A percentile compares a stretch with the other conserved stretches of the same genome.
Evolutionary conservation across 2,888 invertebrate species (phyloP).

Genomic region (Parthenolecanium corni): DNA sequence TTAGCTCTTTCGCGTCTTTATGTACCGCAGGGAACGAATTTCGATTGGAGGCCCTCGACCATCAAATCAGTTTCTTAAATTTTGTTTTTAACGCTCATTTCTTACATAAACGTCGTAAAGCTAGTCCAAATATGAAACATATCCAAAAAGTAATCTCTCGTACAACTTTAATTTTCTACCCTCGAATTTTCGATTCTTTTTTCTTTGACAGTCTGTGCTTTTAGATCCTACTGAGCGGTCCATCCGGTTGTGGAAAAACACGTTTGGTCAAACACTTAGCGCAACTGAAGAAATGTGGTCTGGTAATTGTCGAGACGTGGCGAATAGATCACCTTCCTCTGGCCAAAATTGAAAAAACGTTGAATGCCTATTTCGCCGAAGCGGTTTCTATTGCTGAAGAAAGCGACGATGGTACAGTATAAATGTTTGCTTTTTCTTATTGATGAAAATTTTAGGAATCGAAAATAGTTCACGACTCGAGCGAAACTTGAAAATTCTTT

Average conservation of each 20-base stretch:
- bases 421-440: not conserved
- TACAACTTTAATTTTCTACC: not conserved
- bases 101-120: not conserved
- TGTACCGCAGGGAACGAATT: not conserved
- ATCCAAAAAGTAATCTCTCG: not conserved
- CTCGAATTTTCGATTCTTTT: not conserved
- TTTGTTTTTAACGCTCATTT: not conserved
- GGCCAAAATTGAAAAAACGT: slow-evolving; percentile 44
- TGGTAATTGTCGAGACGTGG: slow-evolving; percentile 41
- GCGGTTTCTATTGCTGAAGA: slow-evolving; percentile 37
- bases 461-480: no score
- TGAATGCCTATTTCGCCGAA: slow-evolving; percentile 42
- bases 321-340: slow-evolving; percentile 42
- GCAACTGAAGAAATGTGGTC: slow-evolving; percentile 40
- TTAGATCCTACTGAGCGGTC: slow-evolving; percentile 43
- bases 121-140: not conserved
- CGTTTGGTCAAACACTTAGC: slow-evolving; percentile 44
- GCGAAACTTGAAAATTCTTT: no score
- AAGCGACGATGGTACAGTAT: slow-evolving; percentile 36
- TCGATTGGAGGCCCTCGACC: not conserved
- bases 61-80: slow-evolving; percentile 12
- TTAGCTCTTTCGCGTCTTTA: slow-evolving; percentile 19
- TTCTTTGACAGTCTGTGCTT: slow-evolving; percentile 28
- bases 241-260: slow-evolving; percentile 50
- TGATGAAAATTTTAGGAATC: no score